Base-by-base conservation (phyloP, 2,113 vertebrate species). In the Sylvia atricapilla region DNA sequence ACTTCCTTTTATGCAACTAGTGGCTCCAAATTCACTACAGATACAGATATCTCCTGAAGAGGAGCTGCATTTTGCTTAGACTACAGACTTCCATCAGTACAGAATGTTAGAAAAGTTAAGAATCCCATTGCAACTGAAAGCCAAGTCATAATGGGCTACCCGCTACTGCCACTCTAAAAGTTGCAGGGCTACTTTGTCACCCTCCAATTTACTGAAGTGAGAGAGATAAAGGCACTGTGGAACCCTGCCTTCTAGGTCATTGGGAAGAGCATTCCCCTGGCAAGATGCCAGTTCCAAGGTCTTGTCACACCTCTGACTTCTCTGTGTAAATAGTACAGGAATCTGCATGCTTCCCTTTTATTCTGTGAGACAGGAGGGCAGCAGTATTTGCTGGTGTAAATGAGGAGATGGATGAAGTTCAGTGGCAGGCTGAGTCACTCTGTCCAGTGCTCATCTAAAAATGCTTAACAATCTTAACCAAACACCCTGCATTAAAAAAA, bases 281-380 rank as follows among this genome's bases (percentile, higher is more conserved):
- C 83, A 0, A 74, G 76, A 76, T 0, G 90, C 94, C 94, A 95
- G 73, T 94, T 75, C 69, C 76, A 69, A 82, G 86, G 94, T 95
- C 93, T 92, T 46, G 77, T 97, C 86, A 93, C 92, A 96, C 94
- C 90, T 97, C 93, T 95, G 96, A 96, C 94, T 96, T 93, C 80
- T 95, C 85, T 94, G 88, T 94, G 90, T 96, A 96, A 95, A 95
- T 95, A 95, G 43, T 3, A 0, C 66, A 89, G 90, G 90, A 96
- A 93, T 96, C 95, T 53, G 25, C 0, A 0, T 20, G 60, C 92
- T 95, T 93, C 76, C 62, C 83, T 96, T 96, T 95, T 41, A 74
- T 75, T 93, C 80, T 62, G 44, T 52, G 79, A 90, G 94, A 52
- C 2, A 7, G 50, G 28, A 93, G 56, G 77, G 76, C 88, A 58